Base-by-base conservation (phyloP, 2,888 invertebrate species). In the Ephialtes manifestator region DNA sequence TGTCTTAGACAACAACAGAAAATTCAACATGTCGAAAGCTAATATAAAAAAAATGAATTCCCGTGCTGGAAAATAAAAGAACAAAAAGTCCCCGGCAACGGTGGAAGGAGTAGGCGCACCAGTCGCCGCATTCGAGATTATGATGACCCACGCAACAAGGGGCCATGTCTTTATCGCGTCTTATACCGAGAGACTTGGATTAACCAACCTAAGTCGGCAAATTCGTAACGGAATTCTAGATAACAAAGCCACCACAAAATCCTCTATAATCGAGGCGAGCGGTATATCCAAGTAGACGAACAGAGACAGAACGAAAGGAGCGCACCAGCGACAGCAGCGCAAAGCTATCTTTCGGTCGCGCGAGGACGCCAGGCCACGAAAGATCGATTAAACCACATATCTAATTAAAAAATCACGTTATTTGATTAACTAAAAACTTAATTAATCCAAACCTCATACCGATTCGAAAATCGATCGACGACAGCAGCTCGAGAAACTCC, bases 301-400 rank as follows among this genome's bases (percentile, higher is more conserved):
- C n/a, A 24, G 18, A 35, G 18, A 58, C 2, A 55, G 11, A 78
- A 31, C 18, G 13, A 24, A 11, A 46, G 48, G 8, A 71, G 71
- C 43, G 60, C 20, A 35, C 55, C 67, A 60, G 76, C 78, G 48
- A 46, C 70, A 67, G 39, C 51, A 71, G 39, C 58, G 46, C 43
- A 18, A 31, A 70, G 58, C 70, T 78, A 72, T 79, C 58, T 55
- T 77, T 81, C 65, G 58, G 70, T 80, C 60, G 70, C 75, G 81
- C 78, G 87, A 86, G 87, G 86, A 84, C 86, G 87, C 86, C 77
- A 86, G 86, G 86, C 83, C 86, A 80, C 85, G 87, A 87, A n/a
- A n/a, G n/a, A n/a, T n/a, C n/a, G n/a, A n/a, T n/a, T n/a, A n/a
- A n/a, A n/a, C n/a, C n/a, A n/a, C n/a, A n/a, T n/a, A n/a, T n/a